Evolutionary conservation across 1,140 invertebrate species (phyloP).

Genomic region (Oreohelix idahoensis): DNA sequence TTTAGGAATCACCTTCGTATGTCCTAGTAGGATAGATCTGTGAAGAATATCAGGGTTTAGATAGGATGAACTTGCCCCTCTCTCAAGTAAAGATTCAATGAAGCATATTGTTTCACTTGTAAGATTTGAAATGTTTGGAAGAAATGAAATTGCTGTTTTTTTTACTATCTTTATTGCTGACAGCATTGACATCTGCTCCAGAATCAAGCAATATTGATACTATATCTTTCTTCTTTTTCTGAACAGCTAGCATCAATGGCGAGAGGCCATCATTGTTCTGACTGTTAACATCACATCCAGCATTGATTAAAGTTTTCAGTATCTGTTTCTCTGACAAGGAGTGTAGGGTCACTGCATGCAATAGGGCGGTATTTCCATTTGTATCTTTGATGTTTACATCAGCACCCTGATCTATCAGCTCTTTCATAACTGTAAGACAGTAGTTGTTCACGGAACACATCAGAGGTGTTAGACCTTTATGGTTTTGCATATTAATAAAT

Average conservation of each 20-base stretch:
- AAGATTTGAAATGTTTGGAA: neutral
- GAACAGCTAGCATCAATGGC: neutral
- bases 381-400: neutral
- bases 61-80: neutral
- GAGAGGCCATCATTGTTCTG: neutral
- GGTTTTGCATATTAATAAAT: neutral
- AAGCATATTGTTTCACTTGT: neutral
- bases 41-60: neutral
- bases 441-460: too few relatives aligned
- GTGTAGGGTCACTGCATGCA: neutral
- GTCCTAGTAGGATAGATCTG: neutral
- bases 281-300: neutral
- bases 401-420: neutral
- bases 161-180: neutral
- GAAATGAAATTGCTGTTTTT: neutral
- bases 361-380: neutral
- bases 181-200: slow-evolving; percentile 8
- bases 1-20: neutral
- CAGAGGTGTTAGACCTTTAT: neutral
- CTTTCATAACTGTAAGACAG: neutral
- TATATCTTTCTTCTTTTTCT: neutral
- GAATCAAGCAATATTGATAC: neutral
- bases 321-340: neutral
- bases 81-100: neutral
- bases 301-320: neutral